phyloP scores from a whole-genome alignment of 1,140 invertebrate genomes.

The Drosophila parvula region DNA sequence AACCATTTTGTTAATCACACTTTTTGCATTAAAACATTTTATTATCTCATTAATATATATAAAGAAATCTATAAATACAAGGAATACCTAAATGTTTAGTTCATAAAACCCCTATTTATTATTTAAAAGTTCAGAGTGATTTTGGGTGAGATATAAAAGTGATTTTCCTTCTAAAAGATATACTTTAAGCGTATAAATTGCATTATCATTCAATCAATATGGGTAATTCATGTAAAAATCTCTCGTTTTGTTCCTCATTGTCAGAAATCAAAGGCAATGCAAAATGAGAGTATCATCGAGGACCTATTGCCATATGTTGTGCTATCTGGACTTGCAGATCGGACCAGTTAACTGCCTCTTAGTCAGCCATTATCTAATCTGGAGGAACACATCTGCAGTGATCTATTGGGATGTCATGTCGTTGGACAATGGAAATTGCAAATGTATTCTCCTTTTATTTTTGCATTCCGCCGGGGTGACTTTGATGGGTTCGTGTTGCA shows the following conservation, averaged over 20 bases:
- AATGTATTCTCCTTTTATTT: conserved; percentile 29
- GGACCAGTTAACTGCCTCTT: conserved; percentile 36
- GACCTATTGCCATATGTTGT: conserved; percentile 20
- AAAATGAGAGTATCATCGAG: conserved; percentile 10
- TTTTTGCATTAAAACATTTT: not conserved
- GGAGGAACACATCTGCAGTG: conserved; percentile 55
- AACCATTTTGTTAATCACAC: not conserved
- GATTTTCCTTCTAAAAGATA: not conserved
- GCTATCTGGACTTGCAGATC: conserved; percentile 28
- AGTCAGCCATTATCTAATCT: conserved; percentile 52
- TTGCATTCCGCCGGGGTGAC: conserved; percentile 47
- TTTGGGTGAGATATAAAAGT: not conserved
- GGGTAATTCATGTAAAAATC: conserved; percentile 25
- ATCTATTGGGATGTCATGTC: conserved; percentile 64
- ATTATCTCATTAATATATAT: not conserved
- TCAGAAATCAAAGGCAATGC: conserved; percentile 1
- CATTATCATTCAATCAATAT: conserved; percentile 15
- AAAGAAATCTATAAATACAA: not conserved
- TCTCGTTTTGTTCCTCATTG: conserved; percentile 1
- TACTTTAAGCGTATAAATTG: not conserved
- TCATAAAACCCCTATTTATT: not conserved
- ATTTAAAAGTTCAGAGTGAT: not conserved
- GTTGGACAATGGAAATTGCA: conserved; percentile 28
- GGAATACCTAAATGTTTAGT: too few relatives aligned
- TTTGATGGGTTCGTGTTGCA: conserved; percentile 33